phyloP scores from a whole-genome alignment of 2,113 vertebrate species.

The Pomatostomus ruficeps region DNA sequence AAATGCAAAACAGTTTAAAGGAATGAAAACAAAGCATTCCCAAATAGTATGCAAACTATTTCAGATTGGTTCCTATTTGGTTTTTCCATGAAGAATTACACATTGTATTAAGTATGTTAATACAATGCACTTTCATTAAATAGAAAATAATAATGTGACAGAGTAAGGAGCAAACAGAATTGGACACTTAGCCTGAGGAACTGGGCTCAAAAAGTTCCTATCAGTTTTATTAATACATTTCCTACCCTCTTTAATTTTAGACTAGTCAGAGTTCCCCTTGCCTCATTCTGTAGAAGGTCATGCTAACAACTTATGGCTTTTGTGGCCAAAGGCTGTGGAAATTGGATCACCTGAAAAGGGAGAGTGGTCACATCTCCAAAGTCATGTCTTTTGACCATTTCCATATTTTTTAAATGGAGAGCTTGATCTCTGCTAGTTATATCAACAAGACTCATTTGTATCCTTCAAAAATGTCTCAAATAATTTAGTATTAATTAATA shows the following conservation, averaged over 20 bases:
- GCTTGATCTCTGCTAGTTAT: neutral
- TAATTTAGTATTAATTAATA: neutral
- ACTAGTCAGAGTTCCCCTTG: neutral
- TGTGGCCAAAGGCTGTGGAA: neutral
- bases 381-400: neutral
- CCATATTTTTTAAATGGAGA: neutral
- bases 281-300: neutral
- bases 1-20: neutral
- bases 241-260: neutral
- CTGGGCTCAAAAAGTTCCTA: neutral
- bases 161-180: neutral
- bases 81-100: neutral
- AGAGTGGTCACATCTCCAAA: neutral
- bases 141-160: neutral
- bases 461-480: neutral
- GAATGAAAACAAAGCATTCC: neutral
- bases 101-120: neutral
- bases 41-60: neutral
- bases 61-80: neutral
- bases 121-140: neutral
- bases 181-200: neutral
- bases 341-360: neutral
- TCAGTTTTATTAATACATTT: neutral
- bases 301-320: fast-evolving
- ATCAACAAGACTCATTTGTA: neutral